phyloP scores from a whole-genome alignment of 2,888 invertebrate species.

The Acanthosepion esculentum region DNA sequence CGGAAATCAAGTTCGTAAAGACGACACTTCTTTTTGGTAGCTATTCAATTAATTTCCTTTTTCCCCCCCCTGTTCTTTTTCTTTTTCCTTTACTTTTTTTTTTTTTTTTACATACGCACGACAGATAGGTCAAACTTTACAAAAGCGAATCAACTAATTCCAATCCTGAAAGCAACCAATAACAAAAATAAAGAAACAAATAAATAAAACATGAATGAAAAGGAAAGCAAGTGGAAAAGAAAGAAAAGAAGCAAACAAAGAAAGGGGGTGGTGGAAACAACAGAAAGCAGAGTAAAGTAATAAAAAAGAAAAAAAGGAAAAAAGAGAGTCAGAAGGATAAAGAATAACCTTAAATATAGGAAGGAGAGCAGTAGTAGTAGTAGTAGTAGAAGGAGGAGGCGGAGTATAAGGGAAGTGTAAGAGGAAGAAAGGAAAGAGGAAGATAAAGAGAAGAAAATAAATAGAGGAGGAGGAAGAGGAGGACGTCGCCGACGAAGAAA shows the following conservation, averaged over 20 bases:
- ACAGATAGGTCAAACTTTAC: too few species aligned
- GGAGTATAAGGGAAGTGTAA: too few species aligned
- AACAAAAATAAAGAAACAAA: background rate
- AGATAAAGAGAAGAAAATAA: background rate
- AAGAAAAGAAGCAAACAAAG: background rate
- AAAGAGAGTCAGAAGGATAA: too few species aligned
- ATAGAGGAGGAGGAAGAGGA: background rate
- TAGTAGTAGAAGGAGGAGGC: background rate
- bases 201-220: background rate
- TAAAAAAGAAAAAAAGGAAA: background rate
- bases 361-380: background rate
- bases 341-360: too few species aligned
- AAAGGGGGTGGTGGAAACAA: background rate
- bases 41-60: background rate
- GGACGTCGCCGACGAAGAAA: background rate
- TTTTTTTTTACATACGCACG: background rate
- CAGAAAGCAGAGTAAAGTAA: background rate
- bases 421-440: background rate
- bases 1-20: background rate
- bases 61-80: background rate
- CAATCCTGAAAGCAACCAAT: too few species aligned
- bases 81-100: background rate
- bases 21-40: background rate
- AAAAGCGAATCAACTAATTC: background rate
- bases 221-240: background rate